Base-by-base conservation (phyloP, 2,797 vertebrate genomes). In the Psittacula echo region DNA sequence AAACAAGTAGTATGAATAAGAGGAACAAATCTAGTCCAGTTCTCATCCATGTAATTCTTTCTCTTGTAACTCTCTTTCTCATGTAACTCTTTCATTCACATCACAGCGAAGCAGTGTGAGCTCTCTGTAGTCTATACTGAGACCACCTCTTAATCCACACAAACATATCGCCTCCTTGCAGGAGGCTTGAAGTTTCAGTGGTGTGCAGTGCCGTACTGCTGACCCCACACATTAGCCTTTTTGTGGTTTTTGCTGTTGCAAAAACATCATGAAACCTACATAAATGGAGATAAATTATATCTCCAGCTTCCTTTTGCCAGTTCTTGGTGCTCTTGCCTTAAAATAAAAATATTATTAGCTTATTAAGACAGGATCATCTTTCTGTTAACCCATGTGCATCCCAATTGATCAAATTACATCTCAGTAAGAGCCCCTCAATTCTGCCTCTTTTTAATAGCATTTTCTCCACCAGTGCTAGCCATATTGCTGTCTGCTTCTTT, bases 391-490 rank as follows among this genome's bases (percentile, higher is more conserved):
- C 66, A 70, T 24, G 41, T 76, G 47, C 77, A 84, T 79, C 85
- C 41, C 82, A 89, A 66, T 11, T 90, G 75, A 90, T 81, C 82
- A 95, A 95, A 87, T 64, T 95, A 74, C 87, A 92, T 68, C 91
- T 87, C 88, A 79, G 24, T 83, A 85, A 91, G 85, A 45, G 34
- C 66, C 61, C n/a, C 17, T 72, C 13, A 14, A 15, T 94, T 56
- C 32, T 89, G 20, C 42, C 48, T 96, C 85, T 83, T 90, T 92
- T 62, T 75, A 93, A 86, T 41, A 79, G 37, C 65, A 79, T 95
- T 95, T 94, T 91, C 67, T 79, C 39, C 82, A 95, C 50, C 77
- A 91, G 34, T 70, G 72, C 74, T 85, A 94, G 67, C 56, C 92
- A 94, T 87, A 82, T 67, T 93, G 54, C 90, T 23, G 7, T 58